Conservation (phyloP, 2,113 vertebrate genomes). For the Alethe castanea region DNA sequence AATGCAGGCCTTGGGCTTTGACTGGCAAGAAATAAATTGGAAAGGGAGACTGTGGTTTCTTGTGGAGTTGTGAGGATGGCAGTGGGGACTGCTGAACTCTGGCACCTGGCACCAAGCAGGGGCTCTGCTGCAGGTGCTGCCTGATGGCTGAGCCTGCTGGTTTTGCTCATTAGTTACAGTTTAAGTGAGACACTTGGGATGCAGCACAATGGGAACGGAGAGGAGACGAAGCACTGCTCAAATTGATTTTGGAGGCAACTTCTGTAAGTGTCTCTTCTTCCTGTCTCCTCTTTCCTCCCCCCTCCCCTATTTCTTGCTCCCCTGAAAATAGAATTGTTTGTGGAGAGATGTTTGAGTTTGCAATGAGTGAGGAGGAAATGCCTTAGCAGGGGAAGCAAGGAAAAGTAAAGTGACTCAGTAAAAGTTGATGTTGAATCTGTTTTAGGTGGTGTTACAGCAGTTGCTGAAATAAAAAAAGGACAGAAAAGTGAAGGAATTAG, state of each 20-base stretch:
- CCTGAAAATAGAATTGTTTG: not conserved
- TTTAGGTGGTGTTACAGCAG: not conserved
- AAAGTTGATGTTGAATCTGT: not conserved
- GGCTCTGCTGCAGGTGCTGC: not conserved
- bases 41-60: not conserved
- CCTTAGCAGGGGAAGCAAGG: not conserved
- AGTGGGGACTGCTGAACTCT: not conserved
- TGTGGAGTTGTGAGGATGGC: not conserved
- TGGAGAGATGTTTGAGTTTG: not conserved
- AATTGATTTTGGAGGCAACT: not conserved
- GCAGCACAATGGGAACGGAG: not conserved
- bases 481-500: not conserved
- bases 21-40: not conserved
- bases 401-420: not conserved
- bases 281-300: rapidly evolving
- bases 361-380: not conserved
- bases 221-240: not conserved
- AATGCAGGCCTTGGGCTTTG: not conserved
- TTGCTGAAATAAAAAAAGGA: not conserved
- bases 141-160: not conserved
- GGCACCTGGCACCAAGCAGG: not conserved
- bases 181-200: not conserved
- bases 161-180: not conserved
- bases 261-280: not conserved
- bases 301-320: not conserved